These are phyloP conservation scores for Thalassoma bifasciatum DNA, from an alignment of 2,113 vertebrate species.

Conservation along the genomic window DNA sequence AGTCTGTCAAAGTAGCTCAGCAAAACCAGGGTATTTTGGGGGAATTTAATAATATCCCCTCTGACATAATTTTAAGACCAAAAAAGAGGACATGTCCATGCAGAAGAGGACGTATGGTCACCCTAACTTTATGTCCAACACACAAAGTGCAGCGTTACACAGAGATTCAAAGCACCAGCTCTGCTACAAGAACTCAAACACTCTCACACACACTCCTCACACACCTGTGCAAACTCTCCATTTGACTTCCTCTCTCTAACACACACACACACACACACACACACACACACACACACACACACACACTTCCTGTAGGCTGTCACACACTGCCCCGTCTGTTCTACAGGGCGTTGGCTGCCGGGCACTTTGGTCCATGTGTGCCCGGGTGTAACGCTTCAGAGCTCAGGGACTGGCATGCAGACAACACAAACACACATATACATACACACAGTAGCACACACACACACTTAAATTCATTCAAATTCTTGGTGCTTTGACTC, in stretches of 20 bases:
- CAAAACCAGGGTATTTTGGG: too few species aligned
- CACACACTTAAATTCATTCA: neutral
- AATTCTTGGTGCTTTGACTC: too few species aligned
- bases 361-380: slow-evolving; percentile 62
- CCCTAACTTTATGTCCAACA: too few species aligned
- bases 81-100: too few species aligned
- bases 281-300: slow-evolving; percentile 31
- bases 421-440: slow-evolving; percentile 36
- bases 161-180: slow-evolving; percentile 33
- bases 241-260: slow-evolving; percentile 57
- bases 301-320: slow-evolving; percentile 58
- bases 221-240: slow-evolving; percentile 79
- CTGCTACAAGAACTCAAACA: slow-evolving; percentile 42
- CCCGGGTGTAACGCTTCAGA: slow-evolving; percentile 51
- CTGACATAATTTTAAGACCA: too few species aligned
- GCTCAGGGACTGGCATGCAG: slow-evolving; percentile 51
- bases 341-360: slow-evolving; percentile 66
- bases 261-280: too few species aligned
- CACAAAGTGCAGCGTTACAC: slow-evolving; percentile 26
- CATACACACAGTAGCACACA: slow-evolving; percentile 10
- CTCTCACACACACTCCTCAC: slow-evolving; percentile 43
- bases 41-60: too few species aligned
- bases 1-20: too few species aligned
- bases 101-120: too few species aligned
- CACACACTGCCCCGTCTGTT: slow-evolving; percentile 74